Percentiles rank a stretch among this genome's conserved stretches.
Conservation (phyloP, 2,797 vertebrate genomes). For the Phylloscopus collybita region DNA sequence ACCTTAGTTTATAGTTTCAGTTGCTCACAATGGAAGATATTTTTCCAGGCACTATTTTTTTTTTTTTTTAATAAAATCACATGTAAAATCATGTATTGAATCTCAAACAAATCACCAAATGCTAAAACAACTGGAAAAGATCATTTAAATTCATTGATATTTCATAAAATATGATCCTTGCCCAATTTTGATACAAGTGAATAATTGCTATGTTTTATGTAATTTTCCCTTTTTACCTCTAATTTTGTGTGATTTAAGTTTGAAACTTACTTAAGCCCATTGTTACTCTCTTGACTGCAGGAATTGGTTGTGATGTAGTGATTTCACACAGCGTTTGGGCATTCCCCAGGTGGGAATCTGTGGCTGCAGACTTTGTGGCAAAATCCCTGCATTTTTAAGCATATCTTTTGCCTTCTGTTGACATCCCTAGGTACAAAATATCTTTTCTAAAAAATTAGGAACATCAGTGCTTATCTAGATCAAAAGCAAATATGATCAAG, state of each 20-base stretch:
- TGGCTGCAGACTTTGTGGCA: constrained; percentile 22
- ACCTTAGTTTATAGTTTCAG: background rate
- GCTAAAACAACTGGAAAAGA: background rate
- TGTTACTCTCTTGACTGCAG: background rate
- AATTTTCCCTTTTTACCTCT: background rate
- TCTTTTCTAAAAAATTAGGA: constrained; percentile 44
- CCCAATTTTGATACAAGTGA: background rate
- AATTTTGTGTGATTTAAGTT: background rate
- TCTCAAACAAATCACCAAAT: background rate
- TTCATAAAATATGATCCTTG: background rate
- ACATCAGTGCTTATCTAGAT: constrained; percentile 14
- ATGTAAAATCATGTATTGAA: background rate
- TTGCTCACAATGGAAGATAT: background rate
- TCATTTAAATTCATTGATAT: background rate
- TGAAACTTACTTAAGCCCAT: background rate
- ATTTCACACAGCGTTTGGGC: background rate
- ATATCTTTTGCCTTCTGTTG: constrained; percentile 28
- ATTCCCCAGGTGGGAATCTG: background rate
- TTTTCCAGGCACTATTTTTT: background rate
- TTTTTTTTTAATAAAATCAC: background rate
- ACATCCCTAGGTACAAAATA: background rate
- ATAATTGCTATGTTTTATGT: background rate
- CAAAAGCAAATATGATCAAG: constrained; percentile 19
- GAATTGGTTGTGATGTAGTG: background rate
- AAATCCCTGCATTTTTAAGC: constrained; percentile 38